Base-by-base conservation (phyloP, 2,888 invertebrate species). In the Eupeodes luniger region DNA sequence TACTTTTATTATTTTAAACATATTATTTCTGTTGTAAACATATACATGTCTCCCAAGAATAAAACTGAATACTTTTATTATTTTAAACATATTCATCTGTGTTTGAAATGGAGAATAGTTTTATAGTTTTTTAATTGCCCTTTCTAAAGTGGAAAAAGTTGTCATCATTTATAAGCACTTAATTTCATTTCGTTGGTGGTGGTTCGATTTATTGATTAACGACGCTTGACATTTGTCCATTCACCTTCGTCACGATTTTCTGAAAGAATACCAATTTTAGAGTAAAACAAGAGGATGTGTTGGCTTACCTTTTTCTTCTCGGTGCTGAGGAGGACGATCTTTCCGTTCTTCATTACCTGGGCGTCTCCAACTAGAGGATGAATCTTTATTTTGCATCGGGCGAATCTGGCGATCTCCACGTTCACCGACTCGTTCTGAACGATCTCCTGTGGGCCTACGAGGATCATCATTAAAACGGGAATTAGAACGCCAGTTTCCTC, bases 201-300 rank as follows among this genome's bases (percentile, higher is more conserved):
- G 40, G 14, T 12, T 51, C 14, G n/a, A 59, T 36, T 59, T 12
- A 10, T 66, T 70, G 44, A 75, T 91, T 91, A 94, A 92, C 95
- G 95, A 79, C 95, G 94, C 81, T 94, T 94, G 69, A 95, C 95
- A 78, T 94, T 94, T 69, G 95, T 95, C 95, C 95, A 95, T 84
- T 95, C 95, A 19, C 95, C 95, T 88, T 94, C 95, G 90, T 95
- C 95, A 0, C 94, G 92, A 70, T 94, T 92, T 81, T 93, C 95
- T 90, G 86, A 88, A 83, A 85, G 16, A 14, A 66, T 79, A 81
- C 40, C 14, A 61, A 16, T 34, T 49, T n/a, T 51, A 14, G 1
- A 3, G 5, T 19, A 0, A 5, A 27, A 27, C 27, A 14, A 10
- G 11, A 9, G 19, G 19, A 1, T 19, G 19, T 19, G 1, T 19